Base-by-base conservation (phyloP, 2,888 invertebrate genomes). In the Autographa gamma region DNA sequence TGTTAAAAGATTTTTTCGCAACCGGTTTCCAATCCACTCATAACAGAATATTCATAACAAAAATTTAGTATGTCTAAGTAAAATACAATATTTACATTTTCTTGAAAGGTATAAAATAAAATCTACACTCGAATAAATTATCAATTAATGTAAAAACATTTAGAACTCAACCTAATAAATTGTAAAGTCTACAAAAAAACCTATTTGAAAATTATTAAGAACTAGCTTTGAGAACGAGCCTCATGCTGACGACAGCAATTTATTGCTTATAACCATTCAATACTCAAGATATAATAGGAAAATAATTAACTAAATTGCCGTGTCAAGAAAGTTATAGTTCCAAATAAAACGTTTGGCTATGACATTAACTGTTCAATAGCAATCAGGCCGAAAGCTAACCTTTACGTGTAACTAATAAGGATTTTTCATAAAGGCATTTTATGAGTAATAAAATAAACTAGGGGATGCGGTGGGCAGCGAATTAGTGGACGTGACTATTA, bases 301-400 rank as follows among this genome's bases (percentile, higher is more conserved):
- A 70, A 43, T 68, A 66, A 19, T 66, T 34, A 69, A 65, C 59
- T 43, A 69, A 76, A 82, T 79, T 76, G 63, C 25, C 18, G 60
- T 63, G 64, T 67, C 74, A 72, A 63, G 70, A 64, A 72, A 67
- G 61, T 73, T 71, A 61, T 63, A 67, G 58, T 64, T 68, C 31
- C 52, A 38, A 71, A 71, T 67, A 58, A 66, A 70, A 60, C 63
- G 31, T 48, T 63, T 67, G 61, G 60, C 59, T 25, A 18, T 62
- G 78, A 73, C 76, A 80, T 85, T 72, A 81, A 71, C 63, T 66
- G 41, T 60, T 65, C 71, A 66, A 71, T 66, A 71, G 74, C 66
- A 76, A 82, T 74, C 59, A 61, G 71, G 72, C 66, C 60, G 71
- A 75, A 76, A 65, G 66, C 41, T 66, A 67, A 67, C 67, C 18